Conservation (phyloP, 2,888 invertebrate genomes). For the Stenotaenia linearis region DNA sequence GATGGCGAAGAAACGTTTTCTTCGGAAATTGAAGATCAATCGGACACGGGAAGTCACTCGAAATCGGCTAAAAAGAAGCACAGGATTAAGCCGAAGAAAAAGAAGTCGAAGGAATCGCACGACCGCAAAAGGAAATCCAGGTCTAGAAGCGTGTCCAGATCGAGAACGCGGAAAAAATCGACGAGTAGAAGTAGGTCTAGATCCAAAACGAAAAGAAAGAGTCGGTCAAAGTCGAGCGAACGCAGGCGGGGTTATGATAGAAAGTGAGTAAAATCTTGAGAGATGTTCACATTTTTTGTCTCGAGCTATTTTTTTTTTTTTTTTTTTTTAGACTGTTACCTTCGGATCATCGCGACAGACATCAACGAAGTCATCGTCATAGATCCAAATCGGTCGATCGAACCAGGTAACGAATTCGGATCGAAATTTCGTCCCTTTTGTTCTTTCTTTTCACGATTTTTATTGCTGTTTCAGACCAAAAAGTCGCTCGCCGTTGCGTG, state of each 20-base stretch:
- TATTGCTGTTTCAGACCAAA: not conserved
- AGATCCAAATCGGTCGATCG: not conserved
- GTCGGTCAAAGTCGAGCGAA: not conserved
- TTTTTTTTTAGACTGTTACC: not conserved
- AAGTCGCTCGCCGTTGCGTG: not conserved
- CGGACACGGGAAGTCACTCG: not conserved
- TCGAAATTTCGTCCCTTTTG: not conserved
- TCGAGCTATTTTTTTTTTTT: not conserved
- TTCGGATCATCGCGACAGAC: not conserved
- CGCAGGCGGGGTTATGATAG: not conserved
- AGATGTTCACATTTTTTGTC: not conserved
- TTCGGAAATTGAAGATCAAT: not conserved
- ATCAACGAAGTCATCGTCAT: not conserved
- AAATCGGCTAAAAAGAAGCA: not conserved
- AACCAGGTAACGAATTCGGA: not conserved
- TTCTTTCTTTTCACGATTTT: too few species aligned
- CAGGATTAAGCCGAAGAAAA: not conserved
- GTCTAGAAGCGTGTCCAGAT: not conserved
- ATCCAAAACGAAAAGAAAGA: not conserved
- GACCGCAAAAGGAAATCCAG: not conserved
- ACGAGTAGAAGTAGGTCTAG: not conserved
- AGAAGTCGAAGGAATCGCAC: not conserved
- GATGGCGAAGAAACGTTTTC: not conserved
- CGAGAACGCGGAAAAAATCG: not conserved
- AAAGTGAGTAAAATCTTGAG: not conserved